Conservation (phyloP, 2,113 vertebrate species). For the Gambusia affinis region DNA sequence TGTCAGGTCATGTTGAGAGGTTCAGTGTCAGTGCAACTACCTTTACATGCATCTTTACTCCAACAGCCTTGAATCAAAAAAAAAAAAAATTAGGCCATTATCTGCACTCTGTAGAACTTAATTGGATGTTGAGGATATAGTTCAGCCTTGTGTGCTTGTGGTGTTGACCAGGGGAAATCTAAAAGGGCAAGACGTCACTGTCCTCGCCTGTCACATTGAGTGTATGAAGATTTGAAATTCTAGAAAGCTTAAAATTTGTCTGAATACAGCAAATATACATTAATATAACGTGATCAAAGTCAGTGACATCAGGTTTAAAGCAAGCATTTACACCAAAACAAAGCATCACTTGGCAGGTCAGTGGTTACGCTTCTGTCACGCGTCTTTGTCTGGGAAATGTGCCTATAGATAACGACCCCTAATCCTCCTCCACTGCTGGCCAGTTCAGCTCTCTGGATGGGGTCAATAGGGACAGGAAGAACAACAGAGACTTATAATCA, state of each 20-base stretch:
- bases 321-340: conserved; percentile 31
- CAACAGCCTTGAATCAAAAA: neutral
- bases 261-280: neutral
- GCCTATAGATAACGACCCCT: conserved; percentile 43
- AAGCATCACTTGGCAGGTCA: conserved; percentile 47
- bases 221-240: neutral
- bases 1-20: neutral
- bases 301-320: neutral
- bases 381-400: conserved; percentile 48
- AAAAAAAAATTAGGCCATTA: neutral
- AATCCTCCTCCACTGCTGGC: conserved; percentile 52
- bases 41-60: neutral
- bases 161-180: no score
- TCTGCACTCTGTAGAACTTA: neutral
- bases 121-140: neutral
- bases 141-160: no score
- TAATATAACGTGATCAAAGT: neutral
- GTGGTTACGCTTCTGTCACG: conserved; percentile 39
- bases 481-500: conserved; percentile 5
- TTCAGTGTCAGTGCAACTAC: neutral
- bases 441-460: conserved; percentile 39
- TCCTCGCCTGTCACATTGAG: neutral
- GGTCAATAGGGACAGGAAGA: conserved; percentile 10
- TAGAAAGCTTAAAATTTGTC: neutral
- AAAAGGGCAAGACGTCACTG: no score